Evolutionary conservation across 2,888 invertebrate genomes (phyloP), one percentile per base, ranked within the genome.

Genomic region (Leptodirus hochenwartii): DNA sequence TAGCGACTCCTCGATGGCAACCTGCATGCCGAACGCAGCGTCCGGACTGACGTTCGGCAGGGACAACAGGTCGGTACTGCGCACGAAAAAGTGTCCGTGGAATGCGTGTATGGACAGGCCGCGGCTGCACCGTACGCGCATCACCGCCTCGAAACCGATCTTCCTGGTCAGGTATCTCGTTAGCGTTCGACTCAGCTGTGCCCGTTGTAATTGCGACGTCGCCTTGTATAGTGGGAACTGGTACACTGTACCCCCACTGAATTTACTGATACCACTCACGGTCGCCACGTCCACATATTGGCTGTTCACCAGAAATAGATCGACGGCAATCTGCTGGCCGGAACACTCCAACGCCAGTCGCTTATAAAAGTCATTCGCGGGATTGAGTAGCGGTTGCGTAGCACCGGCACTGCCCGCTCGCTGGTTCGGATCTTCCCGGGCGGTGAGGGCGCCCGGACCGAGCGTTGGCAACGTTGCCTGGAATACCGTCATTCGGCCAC

Each of bases 61-160:
- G 8, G 91, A 88, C 33, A 98, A 61, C 31, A 98, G 63, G 61
- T 98, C 96, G 3, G 95, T 93, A 0, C 96, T 95, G 3, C 98
- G 71, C 28, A 98, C 96, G 59, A 98, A 98, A 69, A 95, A 95
- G 59, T 96, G 96, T 22, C 98, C 98, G 60, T 96, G 95, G 73
- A 98, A 98, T 48, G 93, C 90, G 58, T 96, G 93, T 45, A 98
- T 87, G 15, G 85, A 69, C 33, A 98, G 62, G 10, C 96, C 95
- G 48, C 82, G 71, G 2, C 93, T 88, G 50, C 93, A 95, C 4
- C 96, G 66, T 39, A 98, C 79, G 43, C 98, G 64, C 88, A 98
- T 90, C 13, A 98, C 98, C 4, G 98, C 90, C 54, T 99, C 98
- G 53, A 98, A 95, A 26, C 98, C 98, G 39, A 98, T 88, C 64